Conservation (phyloP, 2,797 vertebrate genomes). For the Cygnus olor region DNA sequence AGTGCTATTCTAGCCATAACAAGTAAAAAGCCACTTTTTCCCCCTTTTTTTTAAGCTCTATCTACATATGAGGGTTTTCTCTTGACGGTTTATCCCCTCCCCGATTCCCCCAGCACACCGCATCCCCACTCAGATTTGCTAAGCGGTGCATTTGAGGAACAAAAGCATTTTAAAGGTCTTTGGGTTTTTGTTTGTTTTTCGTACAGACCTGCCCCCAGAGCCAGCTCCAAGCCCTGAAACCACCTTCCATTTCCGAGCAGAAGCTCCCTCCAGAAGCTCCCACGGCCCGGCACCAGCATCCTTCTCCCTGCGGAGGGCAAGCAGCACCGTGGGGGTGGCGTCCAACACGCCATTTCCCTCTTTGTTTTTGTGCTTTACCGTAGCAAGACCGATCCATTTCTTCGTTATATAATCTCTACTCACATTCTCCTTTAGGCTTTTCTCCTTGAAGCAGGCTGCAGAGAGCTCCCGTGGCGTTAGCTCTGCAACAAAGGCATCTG, state of each 20-base stretch:
- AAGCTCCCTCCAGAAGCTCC: neutral
- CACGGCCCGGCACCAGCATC: neutral
- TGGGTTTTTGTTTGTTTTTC: neutral
- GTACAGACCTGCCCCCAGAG: neutral
- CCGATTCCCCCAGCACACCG: accelerated
- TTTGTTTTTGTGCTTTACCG: neutral
- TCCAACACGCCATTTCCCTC: neutral
- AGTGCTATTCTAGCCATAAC: neutral
- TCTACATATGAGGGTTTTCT: neutral
- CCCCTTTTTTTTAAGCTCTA: neutral
- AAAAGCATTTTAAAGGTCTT: neutral
- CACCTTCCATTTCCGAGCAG: neutral
- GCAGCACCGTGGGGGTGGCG: neutral
- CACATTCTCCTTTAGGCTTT: neutral
- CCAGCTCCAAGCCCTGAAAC: neutral
- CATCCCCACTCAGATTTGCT: neutral
- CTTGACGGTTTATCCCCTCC: neutral
- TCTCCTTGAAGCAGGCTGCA: conserved; percentile 26
- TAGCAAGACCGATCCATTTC: neutral
- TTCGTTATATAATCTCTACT: neutral
- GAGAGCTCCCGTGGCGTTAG: neutral
- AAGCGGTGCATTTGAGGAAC: neutral
- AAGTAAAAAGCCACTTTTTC: neutral
- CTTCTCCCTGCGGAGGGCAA: neutral
- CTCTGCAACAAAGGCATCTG: neutral